Base-by-base conservation (phyloP, 2,797 vertebrate genomes). In the Prunella strophiata region DNA sequence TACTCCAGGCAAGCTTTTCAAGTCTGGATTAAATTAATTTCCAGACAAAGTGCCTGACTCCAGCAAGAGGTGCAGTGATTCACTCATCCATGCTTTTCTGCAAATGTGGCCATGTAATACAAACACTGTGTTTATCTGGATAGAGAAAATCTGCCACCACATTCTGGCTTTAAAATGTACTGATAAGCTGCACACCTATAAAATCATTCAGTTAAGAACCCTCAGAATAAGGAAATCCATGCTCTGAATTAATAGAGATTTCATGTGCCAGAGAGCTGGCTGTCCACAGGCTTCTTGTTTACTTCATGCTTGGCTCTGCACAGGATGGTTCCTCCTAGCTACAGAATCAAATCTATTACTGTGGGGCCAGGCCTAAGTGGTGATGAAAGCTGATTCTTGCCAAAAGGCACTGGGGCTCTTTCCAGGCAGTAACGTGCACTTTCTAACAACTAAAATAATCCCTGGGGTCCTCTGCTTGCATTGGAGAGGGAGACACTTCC, bases 1-100 rank as follows among this genome's bases (percentile, higher is more conserved):
- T 77, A 85, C 52, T 95, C 48, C 93, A 95, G 68, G 62, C 13
- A 2, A 95, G 66, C 26, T 85, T 96, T 94, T 84, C 48, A 93
- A 94, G 42, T 73, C 63, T 83, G 70, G 87, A 55, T 75, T 55
- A 91, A 96, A 89, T 87, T 85, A 1, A 45, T 85, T 89, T 91
- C 72, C 75, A 91, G 82, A 89, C 48, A 91, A 83, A 92, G 80
- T 66, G 19, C 79, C 54, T 96, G 62, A 91, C 38, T 34, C 91
- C 83, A 68, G 17, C 47, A 43, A 68, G 58, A 75, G 29, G 13
- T 68, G 30, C 30, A 34, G 40, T 83, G 72, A 83, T 93, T 80
- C 81, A 78, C 58, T 81, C 43, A 84, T 63, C 51, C 43, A 27
- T 45, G 36, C 16, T 91, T 83, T 91, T 72, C 68, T 89, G 61